A percentile compares a stretch with the other conserved stretches of the same genome.
These are phyloP conservation scores for Tortricodes alternella DNA, from an alignment of 2,888 invertebrate genomes.

Conservation along the genomic window DNA sequence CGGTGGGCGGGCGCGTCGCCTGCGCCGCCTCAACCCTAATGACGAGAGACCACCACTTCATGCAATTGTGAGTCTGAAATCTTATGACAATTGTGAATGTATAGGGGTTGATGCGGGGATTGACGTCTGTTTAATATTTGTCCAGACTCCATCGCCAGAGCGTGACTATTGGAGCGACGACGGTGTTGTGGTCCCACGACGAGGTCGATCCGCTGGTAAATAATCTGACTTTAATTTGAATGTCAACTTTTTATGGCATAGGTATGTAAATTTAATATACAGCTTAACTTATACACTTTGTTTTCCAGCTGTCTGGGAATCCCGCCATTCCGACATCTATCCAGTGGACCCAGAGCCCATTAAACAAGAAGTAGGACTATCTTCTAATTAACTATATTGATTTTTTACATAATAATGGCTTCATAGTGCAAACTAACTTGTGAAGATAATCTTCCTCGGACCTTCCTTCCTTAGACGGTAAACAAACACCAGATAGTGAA, in stretches of 20 bases:
- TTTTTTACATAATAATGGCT: too few relatives aligned
- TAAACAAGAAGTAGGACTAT: constrained; percentile 52
- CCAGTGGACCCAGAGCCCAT: constrained; percentile 50
- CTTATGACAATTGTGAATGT: constrained; percentile 4
- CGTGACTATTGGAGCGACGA: constrained; percentile 75
- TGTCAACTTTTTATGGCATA: not conserved
- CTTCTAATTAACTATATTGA: too few relatives aligned
- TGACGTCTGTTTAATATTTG: not conserved
- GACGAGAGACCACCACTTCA: constrained; percentile 54
- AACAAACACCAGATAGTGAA: too few relatives aligned
- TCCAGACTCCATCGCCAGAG: constrained; percentile 67
- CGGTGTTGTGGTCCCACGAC: constrained; percentile 47
- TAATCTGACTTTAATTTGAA: not conserved
- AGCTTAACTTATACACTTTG: not conserved
- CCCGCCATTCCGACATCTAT: constrained; percentile 64
- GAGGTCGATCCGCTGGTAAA: constrained; percentile 54
- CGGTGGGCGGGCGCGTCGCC: constrained; percentile 40
- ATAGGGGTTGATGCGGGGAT: too few relatives aligned
- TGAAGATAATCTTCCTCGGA: too few relatives aligned
- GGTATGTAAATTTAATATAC: too few relatives aligned
- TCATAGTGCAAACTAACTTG: too few relatives aligned
- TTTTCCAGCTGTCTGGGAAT: constrained; percentile 56
- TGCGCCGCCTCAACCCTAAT: constrained; percentile 61
- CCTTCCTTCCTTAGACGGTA: too few relatives aligned
- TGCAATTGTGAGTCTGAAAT: constrained; percentile 35